Conservation (phyloP, 1,140 invertebrate genomes). For the Vanessa atalanta region DNA sequence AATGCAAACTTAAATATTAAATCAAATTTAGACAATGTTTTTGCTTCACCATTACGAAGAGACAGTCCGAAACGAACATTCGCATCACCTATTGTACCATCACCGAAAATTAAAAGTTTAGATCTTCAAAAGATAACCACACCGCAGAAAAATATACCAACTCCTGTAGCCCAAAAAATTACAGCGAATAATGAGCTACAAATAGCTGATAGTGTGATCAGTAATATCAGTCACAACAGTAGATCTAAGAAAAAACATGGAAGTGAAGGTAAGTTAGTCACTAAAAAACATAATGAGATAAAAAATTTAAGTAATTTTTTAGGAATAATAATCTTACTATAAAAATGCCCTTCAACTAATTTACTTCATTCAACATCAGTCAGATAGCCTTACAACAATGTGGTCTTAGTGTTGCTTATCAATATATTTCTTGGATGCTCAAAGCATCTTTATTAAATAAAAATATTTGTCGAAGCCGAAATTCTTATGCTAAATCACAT, state of each 20-base stretch:
- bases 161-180: slow-evolving; percentile 44
- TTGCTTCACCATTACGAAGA: slow-evolving; percentile 42
- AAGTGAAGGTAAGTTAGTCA: slow-evolving; percentile 55
- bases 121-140: slow-evolving; percentile 29
- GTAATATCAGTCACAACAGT: slow-evolving; percentile 45
- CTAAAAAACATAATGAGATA: not conserved
- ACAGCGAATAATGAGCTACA: slow-evolving; percentile 52
- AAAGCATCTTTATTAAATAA: too few species aligned
- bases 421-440: too few species aligned
- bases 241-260: slow-evolving; percentile 31
- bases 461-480: too few species aligned
- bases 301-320: not conserved
- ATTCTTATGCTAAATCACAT: too few species aligned
- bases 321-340: too few species aligned
- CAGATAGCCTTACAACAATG: too few species aligned
- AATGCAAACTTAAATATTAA: slow-evolving; percentile 15
- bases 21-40: slow-evolving; percentile 28
- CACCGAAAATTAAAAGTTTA: slow-evolving; percentile 40
- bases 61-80: slow-evolving; percentile 44
- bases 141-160: slow-evolving; percentile 27
- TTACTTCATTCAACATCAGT: too few species aligned
- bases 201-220: slow-evolving; percentile 42
- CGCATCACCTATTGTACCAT: slow-evolving; percentile 44
- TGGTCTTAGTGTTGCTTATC: too few species aligned
- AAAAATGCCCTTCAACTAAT: too few species aligned